Evolutionary conservation across 2,888 invertebrate genomes (phyloP).

Genomic region (Drosophila picticornis): DNA sequence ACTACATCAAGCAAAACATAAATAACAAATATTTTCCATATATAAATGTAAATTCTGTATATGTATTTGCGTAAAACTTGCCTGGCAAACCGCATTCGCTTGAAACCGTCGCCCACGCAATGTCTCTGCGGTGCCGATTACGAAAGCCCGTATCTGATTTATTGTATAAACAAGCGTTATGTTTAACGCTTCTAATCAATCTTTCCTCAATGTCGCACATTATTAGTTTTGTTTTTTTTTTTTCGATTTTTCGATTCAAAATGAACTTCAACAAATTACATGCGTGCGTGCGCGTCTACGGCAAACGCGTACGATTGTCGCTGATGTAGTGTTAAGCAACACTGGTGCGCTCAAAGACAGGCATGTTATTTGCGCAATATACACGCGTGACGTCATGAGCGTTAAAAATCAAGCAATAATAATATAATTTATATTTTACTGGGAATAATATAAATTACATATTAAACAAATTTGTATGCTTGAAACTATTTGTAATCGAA

Average conservation of each 20-base stretch:
- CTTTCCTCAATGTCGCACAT: slow-evolving; percentile 22
- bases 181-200: slow-evolving; percentile 37
- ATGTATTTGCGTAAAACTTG: slow-evolving; percentile 17
- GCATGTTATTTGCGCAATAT: slow-evolving; percentile 8
- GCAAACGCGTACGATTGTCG: slow-evolving; percentile 5
- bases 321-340: slow-evolving; percentile 24
- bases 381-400: slow-evolving; percentile 7
- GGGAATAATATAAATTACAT: neutral
- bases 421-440: too few relatives aligned
- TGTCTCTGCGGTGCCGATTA: slow-evolving; percentile 6
- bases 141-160: slow-evolving; percentile 31
- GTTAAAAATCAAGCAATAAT: neutral
- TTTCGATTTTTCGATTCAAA: too few relatives aligned
- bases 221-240: slow-evolving; percentile 2
- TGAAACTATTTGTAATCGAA: neutral
- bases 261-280: neutral
- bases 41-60: neutral
- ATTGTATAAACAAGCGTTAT: slow-evolving; percentile 41
- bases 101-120: slow-evolving; percentile 43
- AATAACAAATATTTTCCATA: neutral
- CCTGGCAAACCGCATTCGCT: slow-evolving; percentile 37
- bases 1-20: slow-evolving; percentile 19
- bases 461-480: neutral
- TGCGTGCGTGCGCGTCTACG: slow-evolving; percentile 29
- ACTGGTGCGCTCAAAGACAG: slow-evolving; percentile 15